Base-by-base conservation (phyloP, 1,140 invertebrate genomes). In the Galleria mellonella region DNA sequence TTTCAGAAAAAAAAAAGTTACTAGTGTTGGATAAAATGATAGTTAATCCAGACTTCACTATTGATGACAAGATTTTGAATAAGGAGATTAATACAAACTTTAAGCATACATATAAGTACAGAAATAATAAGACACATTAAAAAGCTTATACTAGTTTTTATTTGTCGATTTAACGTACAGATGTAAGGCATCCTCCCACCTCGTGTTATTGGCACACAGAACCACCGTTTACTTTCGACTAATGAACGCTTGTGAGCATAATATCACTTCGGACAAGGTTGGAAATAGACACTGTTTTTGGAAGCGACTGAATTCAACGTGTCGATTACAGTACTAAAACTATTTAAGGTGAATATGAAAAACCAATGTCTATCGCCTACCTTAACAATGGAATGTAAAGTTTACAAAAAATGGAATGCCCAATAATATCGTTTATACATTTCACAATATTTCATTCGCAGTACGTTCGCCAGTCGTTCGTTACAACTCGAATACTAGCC, bases 91-190 rank as follows among this genome's bases (percentile, higher is more conserved):
- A 23, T 6, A 23, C 37, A 29, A 42, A 38, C 3, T 37, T n/a
- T 10, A 35, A 9, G 41, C 30, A 33, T 49, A 49, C 23, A 23
- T n/a, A n/a, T n/a, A 12, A 27, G 32, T 23, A 6, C 17, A 23
- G 17, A 45, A 81, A 76, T 68, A 63, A 81, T 42, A 75, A 71
- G 29, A 62, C 70, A 45, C 23, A 14, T 40, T 74, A 73, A 77
- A 82, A 83, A 83, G 79, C 79, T 83, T 83, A 84, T 62, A 71
- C 75, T 79, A 79, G 45, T 55, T 67, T 82, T 83, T 84, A 84
- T 82, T 83, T 84, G 79, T 84, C 79, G 73, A 72, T 77, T 76
- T 72, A 79, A 82, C 70, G 58, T 82, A 81, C 79, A 79, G 60
- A 79, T 65, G 71, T 83, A 83, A 83, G 79, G 77, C 79, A 82